phyloP scores from a whole-genome alignment of 2,888 invertebrate genomes.

The Andrena camellia region DNA sequence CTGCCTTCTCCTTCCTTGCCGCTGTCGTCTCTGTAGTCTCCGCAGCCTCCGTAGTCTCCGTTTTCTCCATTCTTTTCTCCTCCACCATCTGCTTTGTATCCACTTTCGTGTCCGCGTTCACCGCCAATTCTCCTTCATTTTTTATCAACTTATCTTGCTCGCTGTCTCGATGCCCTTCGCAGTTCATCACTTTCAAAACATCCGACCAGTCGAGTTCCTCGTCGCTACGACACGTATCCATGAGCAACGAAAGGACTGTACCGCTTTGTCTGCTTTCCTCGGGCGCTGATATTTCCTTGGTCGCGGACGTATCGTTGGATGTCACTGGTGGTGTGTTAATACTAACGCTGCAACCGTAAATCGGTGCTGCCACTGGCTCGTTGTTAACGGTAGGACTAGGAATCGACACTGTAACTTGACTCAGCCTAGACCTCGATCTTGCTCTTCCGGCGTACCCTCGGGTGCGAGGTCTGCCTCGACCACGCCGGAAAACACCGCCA shows the following conservation, averaged over 20 bases:
- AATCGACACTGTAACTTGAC: neutral
- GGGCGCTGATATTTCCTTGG: neutral
- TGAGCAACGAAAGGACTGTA: constrained; percentile 62
- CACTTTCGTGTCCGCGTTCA: neutral
- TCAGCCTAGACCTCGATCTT: constrained; percentile 25
- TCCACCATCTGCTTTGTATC: neutral
- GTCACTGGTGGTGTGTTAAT: neutral
- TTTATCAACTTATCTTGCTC: neutral
- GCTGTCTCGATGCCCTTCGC: neutral
- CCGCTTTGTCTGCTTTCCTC: constrained; percentile 7
- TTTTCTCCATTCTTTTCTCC: no score
- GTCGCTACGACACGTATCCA: constrained; percentile 58
- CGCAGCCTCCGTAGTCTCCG: no score
- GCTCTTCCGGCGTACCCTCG: constrained; percentile 41
- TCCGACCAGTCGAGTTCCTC: constrained; percentile 64
- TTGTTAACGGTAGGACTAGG: neutral
- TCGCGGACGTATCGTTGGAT: neutral
- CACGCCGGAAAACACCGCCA: constrained; percentile 45
- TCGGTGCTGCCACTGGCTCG: neutral
- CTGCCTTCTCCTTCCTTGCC: neutral
- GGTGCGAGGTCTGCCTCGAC: constrained; percentile 51
- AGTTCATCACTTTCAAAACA: constrained; percentile 57
- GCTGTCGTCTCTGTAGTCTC: neutral
- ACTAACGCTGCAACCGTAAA: neutral
- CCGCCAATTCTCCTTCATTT: neutral